Evolutionary conservation across 23 tunicate genomes (phyloP).

Genomic region (Oikopleura albicans): DNA sequence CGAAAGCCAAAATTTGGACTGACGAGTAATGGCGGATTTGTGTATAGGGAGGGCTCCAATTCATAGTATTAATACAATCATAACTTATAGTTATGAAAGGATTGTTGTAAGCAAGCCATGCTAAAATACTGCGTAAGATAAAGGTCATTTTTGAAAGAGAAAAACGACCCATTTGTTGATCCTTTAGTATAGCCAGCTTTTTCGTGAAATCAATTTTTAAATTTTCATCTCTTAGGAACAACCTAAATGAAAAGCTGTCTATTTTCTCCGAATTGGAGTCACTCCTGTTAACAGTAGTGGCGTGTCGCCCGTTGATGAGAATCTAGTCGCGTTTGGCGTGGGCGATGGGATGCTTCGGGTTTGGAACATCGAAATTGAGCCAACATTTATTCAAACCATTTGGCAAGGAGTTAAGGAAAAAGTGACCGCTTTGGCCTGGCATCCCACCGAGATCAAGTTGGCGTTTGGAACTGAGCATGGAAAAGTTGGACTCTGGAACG

Average conservation of each 20-base stretch:
- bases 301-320: too few relatives aligned
- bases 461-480: constrained; percentile 97
- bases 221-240: too few relatives aligned
- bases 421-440: constrained; percentile 85
- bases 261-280: too few relatives aligned
- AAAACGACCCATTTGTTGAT: too few relatives aligned
- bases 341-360: constrained; percentile 81
- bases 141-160: neutral
- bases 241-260: too few relatives aligned
- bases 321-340: constrained; percentile 44
- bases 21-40: constrained; percentile 29
- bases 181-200: too few relatives aligned
- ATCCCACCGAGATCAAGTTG: constrained; percentile 25
- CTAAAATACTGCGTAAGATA: neutral
- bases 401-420: constrained; percentile 83
- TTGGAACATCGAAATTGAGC: constrained; percentile 49
- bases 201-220: too few relatives aligned
- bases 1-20: constrained; percentile 19
- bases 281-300: too few relatives aligned
- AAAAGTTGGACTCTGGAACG: constrained; percentile 26
- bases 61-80: constrained; percentile 54
- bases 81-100: neutral
- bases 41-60: too few relatives aligned
- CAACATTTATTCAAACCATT: constrained; percentile 30
- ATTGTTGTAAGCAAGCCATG: neutral